A percentile compares a stretch with the other conserved stretches of the same genome.
Evolutionary conservation across 2,888 invertebrate species (phyloP).

Genomic region (Meandrusa payeni): DNA sequence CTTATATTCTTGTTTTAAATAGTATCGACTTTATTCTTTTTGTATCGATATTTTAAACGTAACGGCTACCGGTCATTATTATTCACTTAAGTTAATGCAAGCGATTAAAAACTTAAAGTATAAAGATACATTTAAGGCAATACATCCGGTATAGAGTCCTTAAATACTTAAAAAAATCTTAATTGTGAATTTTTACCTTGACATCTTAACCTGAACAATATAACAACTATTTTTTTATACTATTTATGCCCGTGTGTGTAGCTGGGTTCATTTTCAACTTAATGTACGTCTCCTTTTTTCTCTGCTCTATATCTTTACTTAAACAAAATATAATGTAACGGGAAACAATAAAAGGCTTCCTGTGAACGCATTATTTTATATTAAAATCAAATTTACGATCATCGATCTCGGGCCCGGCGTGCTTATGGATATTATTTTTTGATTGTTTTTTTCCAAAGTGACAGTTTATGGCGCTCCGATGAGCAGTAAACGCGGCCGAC

Average conservation of each 20-base stretch:
- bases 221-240: no score
- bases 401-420: constrained; percentile 26
- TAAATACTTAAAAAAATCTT: no score
- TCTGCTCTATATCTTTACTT: no score
- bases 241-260: no score
- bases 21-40: constrained; percentile 9
- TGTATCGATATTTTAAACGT: constrained; percentile 1
- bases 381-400: constrained; percentile 28
- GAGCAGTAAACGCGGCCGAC: constrained; percentile 21
- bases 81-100: neutral
- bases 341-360: neutral
- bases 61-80: constrained; percentile 5
- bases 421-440: constrained; percentile 32
- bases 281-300: no score
- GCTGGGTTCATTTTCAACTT: no score
- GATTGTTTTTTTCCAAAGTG: constrained; percentile 29
- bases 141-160: no score
- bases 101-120: no score
- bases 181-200: no score
- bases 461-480: constrained; percentile 23
- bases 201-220: no score
- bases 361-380: constrained; percentile 3
- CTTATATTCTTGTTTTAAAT: constrained; percentile 18
- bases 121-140: no score
- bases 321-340: constrained; percentile 7